A percentile compares a stretch with the other conserved stretches of the same genome.
These are phyloP conservation scores for Misgurnus mizolepis DNA, from an alignment of 2,113 vertebrate genomes.

Conservation along the genomic window DNA sequence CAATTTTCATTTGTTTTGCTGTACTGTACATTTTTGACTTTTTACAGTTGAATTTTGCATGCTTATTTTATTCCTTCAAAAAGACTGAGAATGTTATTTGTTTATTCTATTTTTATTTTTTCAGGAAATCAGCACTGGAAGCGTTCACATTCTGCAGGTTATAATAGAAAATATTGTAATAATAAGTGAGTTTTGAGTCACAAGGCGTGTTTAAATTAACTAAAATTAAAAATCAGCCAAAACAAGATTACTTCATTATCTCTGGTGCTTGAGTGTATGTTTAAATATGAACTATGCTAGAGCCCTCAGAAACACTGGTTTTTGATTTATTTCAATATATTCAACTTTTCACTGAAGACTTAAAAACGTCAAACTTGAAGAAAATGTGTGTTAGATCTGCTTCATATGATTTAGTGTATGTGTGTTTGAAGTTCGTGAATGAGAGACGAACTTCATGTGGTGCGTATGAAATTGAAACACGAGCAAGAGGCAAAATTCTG, in stretches of 20 bases:
- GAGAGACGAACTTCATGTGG: background rate
- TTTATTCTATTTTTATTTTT: background rate
- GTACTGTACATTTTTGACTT: background rate
- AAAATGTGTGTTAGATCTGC: background rate
- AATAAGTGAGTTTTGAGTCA: background rate
- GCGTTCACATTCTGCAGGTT: background rate
- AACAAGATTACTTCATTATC: constrained; percentile 21
- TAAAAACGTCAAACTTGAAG: background rate
- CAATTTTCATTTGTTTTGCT: background rate
- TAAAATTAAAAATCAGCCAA: constrained; percentile 6
- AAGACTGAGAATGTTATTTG: constrained; percentile 4
- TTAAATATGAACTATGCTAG: constrained; percentile 6
- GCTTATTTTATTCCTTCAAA: background rate
- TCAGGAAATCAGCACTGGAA: constrained; percentile 23
- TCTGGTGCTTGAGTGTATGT: constrained; percentile 9
- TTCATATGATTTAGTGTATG: constrained; percentile 1
- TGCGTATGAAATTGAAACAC: background rate
- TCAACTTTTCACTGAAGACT: background rate
- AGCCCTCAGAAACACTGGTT: constrained; percentile 28
- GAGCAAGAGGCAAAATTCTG: constrained; percentile 8
- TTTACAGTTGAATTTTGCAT: constrained; percentile 9
- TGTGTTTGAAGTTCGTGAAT: background rate
- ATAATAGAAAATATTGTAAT: constrained; percentile 3
- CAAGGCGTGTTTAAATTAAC: background rate
- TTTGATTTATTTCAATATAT: background rate